Percentiles rank a stretch among this genome's conserved stretches.
phyloP scores from a whole-genome alignment of 2,113 vertebrate species.

The Clarias gariepinus region DNA sequence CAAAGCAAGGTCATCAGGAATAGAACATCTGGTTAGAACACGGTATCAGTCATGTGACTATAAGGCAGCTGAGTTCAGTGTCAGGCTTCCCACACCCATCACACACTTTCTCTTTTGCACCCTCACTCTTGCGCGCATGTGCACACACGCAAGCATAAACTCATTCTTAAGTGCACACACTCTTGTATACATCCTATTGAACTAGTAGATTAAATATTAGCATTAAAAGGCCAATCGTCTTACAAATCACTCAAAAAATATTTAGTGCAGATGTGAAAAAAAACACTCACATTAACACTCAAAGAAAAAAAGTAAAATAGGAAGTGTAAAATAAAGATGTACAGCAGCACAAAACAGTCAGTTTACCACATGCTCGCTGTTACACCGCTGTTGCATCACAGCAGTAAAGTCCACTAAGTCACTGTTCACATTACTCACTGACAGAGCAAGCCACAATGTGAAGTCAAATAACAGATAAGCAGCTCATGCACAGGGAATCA shows the following conservation, averaged over 20 bases:
- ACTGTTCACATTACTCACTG: not conserved
- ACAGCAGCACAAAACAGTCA: not conserved
- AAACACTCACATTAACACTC: no score
- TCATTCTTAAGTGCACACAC: not conserved
- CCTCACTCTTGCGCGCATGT: not conserved
- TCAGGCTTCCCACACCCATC: slow-evolving; percentile 58
- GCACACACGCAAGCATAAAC: slow-evolving; percentile 29
- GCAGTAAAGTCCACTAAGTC: not conserved
- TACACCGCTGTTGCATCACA: not conserved
- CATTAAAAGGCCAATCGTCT: not conserved
- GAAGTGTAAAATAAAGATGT: not conserved
- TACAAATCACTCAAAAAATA: not conserved
- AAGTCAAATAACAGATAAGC: not conserved
- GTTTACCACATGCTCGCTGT: not conserved
- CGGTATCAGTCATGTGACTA: slow-evolving; percentile 52
- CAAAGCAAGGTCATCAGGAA: not conserved
- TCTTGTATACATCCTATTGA: not conserved
- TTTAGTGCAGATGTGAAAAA: not conserved
- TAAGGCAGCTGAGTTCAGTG: slow-evolving; percentile 50
- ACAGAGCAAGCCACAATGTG: not conserved
- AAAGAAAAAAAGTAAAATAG: not conserved
- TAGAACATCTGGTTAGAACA: slow-evolving; percentile 39
- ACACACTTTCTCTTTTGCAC: not conserved
- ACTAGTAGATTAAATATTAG: not conserved
- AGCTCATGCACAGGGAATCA: not conserved